These are phyloP conservation scores for Chiroxiphia lanceolata DNA, from an alignment of 2,797 vertebrate genomes.

Conservation along the genomic window DNA sequence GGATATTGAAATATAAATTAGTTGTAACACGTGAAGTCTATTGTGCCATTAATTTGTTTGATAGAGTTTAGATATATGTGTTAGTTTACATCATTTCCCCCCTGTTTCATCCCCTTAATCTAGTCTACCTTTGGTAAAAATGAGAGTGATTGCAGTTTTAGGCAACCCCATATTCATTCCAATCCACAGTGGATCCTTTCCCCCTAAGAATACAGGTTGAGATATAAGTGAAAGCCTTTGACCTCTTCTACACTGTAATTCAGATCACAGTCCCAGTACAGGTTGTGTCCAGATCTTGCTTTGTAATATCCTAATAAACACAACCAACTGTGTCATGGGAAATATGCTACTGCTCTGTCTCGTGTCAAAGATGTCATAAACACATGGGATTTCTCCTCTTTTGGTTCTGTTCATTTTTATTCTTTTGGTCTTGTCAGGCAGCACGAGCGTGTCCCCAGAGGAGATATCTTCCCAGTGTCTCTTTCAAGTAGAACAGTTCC, in stretches of 20 bases:
- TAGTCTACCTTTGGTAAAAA: neutral
- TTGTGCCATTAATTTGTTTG: neutral
- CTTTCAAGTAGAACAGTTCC: conserved; percentile 2
- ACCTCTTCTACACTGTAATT: neutral
- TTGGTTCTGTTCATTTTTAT: neutral
- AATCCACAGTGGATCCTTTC: neutral
- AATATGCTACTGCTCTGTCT: neutral
- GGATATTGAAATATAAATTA: conserved; percentile 41
- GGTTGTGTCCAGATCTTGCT: neutral
- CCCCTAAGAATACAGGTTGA: neutral
- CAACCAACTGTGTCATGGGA: neutral
- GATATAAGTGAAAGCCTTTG: neutral
- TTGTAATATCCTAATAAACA: neutral
- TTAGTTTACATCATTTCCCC: neutral
- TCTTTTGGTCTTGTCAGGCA: neutral
- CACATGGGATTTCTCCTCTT: neutral
- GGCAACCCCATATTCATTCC: neutral
- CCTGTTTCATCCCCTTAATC: neutral
- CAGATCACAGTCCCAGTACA: neutral
- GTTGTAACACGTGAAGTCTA: neutral
- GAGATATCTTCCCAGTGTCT: neutral
- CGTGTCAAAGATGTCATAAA: neutral
- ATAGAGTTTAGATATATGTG: neutral
- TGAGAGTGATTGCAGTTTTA: neutral
- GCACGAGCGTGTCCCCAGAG: neutral